These are phyloP conservation scores for Danio tinwini DNA, from an alignment of 2,797 vertebrate genomes.

Conservation along the genomic window DNA sequence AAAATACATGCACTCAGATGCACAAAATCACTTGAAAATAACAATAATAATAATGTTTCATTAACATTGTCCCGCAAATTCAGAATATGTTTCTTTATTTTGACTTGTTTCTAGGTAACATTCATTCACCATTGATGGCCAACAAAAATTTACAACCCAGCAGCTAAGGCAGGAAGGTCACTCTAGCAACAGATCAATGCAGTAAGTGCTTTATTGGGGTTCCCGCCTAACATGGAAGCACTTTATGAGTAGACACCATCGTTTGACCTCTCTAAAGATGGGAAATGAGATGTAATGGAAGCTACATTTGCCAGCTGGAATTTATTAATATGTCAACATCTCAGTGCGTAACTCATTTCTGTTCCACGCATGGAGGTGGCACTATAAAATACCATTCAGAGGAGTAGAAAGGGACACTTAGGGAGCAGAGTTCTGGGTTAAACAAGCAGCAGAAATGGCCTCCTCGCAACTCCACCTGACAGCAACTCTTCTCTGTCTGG, in stretches of 20 bases:
- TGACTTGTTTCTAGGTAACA: conserved; percentile 30
- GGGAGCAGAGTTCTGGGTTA: conserved; percentile 19
- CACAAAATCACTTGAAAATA: too few species aligned
- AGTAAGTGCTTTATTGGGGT: conserved; percentile 35
- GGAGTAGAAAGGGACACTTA: neutral
- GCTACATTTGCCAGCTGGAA: neutral
- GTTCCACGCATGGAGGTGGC: neutral
- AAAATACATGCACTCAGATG: too few species aligned
- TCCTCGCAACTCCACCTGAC: conserved; percentile 50
- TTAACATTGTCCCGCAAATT: too few species aligned
- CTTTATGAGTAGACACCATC: conserved; percentile 21
- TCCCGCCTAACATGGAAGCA: neutral
- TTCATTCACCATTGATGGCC: neutral
- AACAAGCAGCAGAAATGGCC: conserved; percentile 37
- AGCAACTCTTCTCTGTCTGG: conserved; percentile 45
- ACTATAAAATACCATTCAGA: conserved; percentile 46
- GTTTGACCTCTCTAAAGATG: conserved; percentile 27
- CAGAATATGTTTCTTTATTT: neutral
- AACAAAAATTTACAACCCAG: conserved; percentile 10
- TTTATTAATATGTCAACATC: conserved; percentile 8
- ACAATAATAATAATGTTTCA: too few species aligned
- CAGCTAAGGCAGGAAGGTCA: neutral
- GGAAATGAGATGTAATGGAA: conserved; percentile 35
- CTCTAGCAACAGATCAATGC: conserved; percentile 42
- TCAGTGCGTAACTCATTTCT: conserved; percentile 1